These are phyloP conservation scores for Danaus plexippus DNA, from an alignment of 1,140 invertebrate genomes.

Conservation along the genomic window DNA sequence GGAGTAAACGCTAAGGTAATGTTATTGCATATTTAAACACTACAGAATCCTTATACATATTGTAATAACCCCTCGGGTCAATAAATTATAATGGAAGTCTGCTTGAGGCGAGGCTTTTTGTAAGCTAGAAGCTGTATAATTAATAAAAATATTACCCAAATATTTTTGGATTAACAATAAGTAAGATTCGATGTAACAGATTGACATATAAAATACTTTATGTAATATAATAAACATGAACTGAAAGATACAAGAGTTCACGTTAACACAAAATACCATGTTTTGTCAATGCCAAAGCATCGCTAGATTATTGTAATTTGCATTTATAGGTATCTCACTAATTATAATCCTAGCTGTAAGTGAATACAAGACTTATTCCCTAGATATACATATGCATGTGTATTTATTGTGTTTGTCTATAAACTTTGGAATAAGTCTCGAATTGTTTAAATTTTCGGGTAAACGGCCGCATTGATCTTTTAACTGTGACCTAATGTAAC, in stretches of 20 bases:
- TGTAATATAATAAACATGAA: not conserved
- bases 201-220: slow-evolving; percentile 3
- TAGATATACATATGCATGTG: slow-evolving; percentile 45
- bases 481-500: slow-evolving; percentile 23
- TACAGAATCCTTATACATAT: too few relatives aligned
- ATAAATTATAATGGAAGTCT: too few relatives aligned
- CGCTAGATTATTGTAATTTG: slow-evolving; percentile 72
- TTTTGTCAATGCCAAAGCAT: slow-evolving; percentile 73
- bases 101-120: too few relatives aligned
- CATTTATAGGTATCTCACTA: slow-evolving; percentile 72
- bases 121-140: too few relatives aligned
- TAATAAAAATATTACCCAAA: too few relatives aligned
- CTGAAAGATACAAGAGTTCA: slow-evolving; percentile 12
- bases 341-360: slow-evolving; percentile 63
- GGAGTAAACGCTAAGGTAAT: too few relatives aligned
- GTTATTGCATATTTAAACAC: too few relatives aligned
- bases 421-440: slow-evolving; percentile 57
- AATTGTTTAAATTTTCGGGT: slow-evolving; percentile 28
- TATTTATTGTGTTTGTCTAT: slow-evolving; percentile 58
- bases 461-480: slow-evolving; percentile 16
- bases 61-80: too few relatives aligned
- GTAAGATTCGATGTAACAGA: too few relatives aligned
- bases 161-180: too few relatives aligned
- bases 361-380: slow-evolving; percentile 67
- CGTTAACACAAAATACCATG: slow-evolving; percentile 50